phyloP scores from a whole-genome alignment of 2,113 vertebrate genomes.

The Neogale vison region DNA sequence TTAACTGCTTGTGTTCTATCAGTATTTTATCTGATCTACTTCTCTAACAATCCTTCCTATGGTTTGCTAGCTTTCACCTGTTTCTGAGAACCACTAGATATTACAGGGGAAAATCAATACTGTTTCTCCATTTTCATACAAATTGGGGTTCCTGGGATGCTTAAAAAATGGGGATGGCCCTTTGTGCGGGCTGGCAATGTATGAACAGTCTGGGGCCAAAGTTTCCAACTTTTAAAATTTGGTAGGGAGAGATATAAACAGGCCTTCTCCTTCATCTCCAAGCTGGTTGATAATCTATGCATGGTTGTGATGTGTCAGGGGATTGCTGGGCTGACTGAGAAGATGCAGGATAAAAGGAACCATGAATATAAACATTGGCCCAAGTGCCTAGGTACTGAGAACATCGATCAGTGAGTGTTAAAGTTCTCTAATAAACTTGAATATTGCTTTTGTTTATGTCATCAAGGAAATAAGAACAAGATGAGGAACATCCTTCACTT shows the following conservation, averaged over 20 bases:
- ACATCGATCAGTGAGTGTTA: neutral
- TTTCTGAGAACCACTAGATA: slow-evolving; percentile 32
- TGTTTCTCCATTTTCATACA: slow-evolving; percentile 15
- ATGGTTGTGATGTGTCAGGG: neutral
- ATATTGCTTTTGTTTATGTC: neutral
- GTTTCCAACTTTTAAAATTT: slow-evolving; percentile 15
- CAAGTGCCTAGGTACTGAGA: neutral
- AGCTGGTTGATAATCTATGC: neutral
- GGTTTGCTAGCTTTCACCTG: slow-evolving; percentile 24
- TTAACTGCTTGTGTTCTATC: slow-evolving; percentile 80
- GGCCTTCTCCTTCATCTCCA: neutral
- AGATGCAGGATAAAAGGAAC: neutral
- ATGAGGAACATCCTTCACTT: neutral
- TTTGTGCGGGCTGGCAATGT: neutral
- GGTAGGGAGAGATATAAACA: neutral
- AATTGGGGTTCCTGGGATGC: neutral
- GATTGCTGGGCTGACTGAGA: neutral
- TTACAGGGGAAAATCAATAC: neutral
- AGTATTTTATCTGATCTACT: slow-evolving; percentile 81
- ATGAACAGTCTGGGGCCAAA: neutral
- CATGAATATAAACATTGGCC: neutral
- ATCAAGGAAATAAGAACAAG: neutral
- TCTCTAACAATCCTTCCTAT: slow-evolving; percentile 61
- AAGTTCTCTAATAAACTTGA: neutral
- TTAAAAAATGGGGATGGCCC: neutral